Evolutionary conservation across 2,797 vertebrate species (phyloP), one percentile per base, ranked within the genome.

Genomic region (Gymnodraco acuticeps): DNA sequence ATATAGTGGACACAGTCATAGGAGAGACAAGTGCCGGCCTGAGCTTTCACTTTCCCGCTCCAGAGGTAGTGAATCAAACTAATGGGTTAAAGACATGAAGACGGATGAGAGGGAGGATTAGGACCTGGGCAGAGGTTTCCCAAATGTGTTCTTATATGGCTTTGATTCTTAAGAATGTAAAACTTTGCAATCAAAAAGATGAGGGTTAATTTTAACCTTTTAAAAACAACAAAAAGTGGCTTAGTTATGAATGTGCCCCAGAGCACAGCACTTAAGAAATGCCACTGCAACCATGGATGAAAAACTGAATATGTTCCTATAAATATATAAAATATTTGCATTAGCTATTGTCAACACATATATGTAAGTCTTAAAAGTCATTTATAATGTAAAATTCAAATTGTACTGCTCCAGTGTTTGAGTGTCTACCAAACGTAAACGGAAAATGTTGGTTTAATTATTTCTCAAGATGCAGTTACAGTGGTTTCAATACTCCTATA

Each of bases 31-130:
- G 91, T 89, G 87, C 58, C 19, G 78, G 87, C 83, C 92, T 87
- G 85, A 90, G 91, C 90, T 87, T 93, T 93, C 92, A 90, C 89
- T 92, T 92, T 85, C 61, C 73, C 12, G 76, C 86, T 80, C 84
- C 88, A 85, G 85, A 89, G 87, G 91, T 87, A 89, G 88, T 94
- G 88, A 93, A 93, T 94, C 92, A 93, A 93, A 89, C 84, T 89
- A 93, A 94, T 91, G 88, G 89, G 89, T 89, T 92, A 93, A 94
- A 92, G 89, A 93, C 91, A 92, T 91, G 87, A 87, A 93, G 92
- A 94, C 77, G 4, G 86, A 93, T 92, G 88, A 84, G 82, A 12
- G 65, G 60, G 47, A 63, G 77, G 80, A 88, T 88, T 82, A 84
- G 75, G 80, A 84, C 63, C 70, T 16, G 15, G 75, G 58, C 47